Conservation (phyloP, 2,888 invertebrate species). For the Drosophila prolongata region DNA sequence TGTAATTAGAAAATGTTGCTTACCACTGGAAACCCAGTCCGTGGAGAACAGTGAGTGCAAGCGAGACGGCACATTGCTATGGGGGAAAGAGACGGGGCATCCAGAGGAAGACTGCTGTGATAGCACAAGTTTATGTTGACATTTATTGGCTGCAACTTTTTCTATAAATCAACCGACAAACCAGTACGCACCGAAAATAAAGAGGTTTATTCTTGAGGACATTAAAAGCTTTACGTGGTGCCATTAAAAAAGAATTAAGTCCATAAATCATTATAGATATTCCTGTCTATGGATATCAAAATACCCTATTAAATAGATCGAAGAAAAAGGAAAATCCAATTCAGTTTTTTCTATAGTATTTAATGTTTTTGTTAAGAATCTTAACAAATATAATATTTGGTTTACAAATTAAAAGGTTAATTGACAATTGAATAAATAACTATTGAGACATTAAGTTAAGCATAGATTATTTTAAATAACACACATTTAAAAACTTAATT, state of each 20-base stretch:
- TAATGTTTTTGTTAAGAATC: too few species aligned
- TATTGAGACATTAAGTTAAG: too few species aligned
- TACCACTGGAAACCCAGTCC: slow-evolving; percentile 48
- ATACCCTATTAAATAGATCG: neutral
- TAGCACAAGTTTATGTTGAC: slow-evolving; percentile 55
- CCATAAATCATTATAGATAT: slow-evolving; percentile 58
- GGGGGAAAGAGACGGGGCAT: neutral
- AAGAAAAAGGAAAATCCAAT: too few species aligned
- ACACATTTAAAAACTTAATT: too few species aligned
- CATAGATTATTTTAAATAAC: too few species aligned
- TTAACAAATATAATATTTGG: too few species aligned
- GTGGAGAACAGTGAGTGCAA: neutral
- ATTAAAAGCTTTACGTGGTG: slow-evolving; percentile 51
- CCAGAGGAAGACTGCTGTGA: neutral
- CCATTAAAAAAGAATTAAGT: slow-evolving; percentile 52
- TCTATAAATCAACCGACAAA: slow-evolving; percentile 66
- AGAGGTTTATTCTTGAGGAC: slow-evolving; percentile 34
- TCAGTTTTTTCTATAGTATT: too few species aligned
- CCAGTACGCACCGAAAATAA: slow-evolving; percentile 12
- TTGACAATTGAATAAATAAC: too few species aligned
- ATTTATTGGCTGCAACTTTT: slow-evolving; percentile 77
- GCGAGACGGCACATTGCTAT: neutral
- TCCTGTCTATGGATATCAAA: neutral
- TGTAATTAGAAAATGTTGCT: slow-evolving; percentile 77
- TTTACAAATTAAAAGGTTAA: too few species aligned